Evolutionary conservation across 2,797 vertebrate species (phyloP), one percentile per base, ranked within the genome.

Genomic region (Cyprinodon diabolis): DNA sequence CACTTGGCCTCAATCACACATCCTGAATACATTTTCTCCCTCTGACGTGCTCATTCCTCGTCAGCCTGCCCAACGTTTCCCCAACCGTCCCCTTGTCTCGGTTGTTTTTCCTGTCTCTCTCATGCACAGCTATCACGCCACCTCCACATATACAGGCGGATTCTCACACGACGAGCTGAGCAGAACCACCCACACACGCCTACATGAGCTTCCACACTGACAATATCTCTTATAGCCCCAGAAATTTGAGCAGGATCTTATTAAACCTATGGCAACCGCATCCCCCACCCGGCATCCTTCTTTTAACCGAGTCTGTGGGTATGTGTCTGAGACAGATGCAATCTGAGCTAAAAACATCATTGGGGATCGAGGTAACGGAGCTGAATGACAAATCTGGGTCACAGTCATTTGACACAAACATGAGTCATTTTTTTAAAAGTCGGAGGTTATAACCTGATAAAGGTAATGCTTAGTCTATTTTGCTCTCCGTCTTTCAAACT

Each of bases 181-280:
- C 66, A 80, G 77, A 91, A 89, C 84, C 91, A 81, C 90, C 88
- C 90, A 90, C 92, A 75, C 79, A 66, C 84, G 79, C 87, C 78
- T 81, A 87, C 83, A 82, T 68, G 57, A 47, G 84, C 77, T 89
- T 70, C 65, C 79, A 71, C 83, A 49, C 63, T 78, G 79, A 85
- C 87, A 87, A 86, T 65, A 84, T 84, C 86, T 87, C 83, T 79
- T 66, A 72, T 74, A 70, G 77, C 79, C 77, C 76, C 75, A 60
- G 75, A 80, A 86, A 84, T 84, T 88, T 86, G 57, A 86, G 80
- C 65, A 43, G 82, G 75, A 91, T 87, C 80, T 81, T 86, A 84
- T 90, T 90, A 90, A 88, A 86, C 68, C 85, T 85, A 90, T 87
- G 65, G 86, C 87, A 91, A 90, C 90, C 37, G 52, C 82, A 86